Conservation (phyloP, 2,888 invertebrate species). For the Oscheius myriophilus region DNA sequence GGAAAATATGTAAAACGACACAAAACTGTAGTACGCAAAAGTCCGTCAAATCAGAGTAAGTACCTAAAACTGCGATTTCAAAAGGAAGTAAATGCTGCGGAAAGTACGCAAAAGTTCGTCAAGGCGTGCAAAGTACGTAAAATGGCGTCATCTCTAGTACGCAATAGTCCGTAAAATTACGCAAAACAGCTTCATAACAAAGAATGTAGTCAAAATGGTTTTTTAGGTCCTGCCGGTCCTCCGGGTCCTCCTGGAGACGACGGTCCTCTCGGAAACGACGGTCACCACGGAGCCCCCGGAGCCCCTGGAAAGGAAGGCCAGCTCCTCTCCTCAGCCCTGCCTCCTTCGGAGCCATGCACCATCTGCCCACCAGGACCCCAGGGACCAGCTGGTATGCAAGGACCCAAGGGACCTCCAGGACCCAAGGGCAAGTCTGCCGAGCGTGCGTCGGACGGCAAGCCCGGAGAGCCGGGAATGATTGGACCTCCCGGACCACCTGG, state of each 20-base stretch:
- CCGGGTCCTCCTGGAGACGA: constrained; percentile 60
- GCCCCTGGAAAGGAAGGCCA: constrained; percentile 61
- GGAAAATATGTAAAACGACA: too few species aligned
- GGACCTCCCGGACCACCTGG: constrained; percentile 66
- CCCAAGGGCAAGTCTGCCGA: constrained; percentile 68
- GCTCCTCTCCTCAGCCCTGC: constrained; percentile 53
- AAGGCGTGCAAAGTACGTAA: too few species aligned
- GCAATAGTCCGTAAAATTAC: too few species aligned
- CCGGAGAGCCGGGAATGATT: constrained; percentile 56
- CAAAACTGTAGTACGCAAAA: too few species aligned
- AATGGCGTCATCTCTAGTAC: too few species aligned
- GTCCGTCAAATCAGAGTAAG: too few species aligned
- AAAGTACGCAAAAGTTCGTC: too few species aligned
- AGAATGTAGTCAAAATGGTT: too few species aligned
- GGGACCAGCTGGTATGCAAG: constrained; percentile 58
- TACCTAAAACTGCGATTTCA: too few species aligned
- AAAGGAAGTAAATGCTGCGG: too few species aligned
- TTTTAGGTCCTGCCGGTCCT: constrained; percentile 58
- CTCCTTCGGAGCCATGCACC: constrained; percentile 61
- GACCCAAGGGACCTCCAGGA: constrained; percentile 63
- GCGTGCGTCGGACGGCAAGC: constrained; percentile 59
- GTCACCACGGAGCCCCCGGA: constrained; percentile 62
- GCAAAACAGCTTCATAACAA: too few species aligned
- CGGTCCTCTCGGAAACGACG: constrained; percentile 59
- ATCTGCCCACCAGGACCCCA: constrained; percentile 67